A percentile compares a stretch with the other conserved stretches of the same genome.
These are phyloP conservation scores for Actinernus sp. DNA, from an alignment of 92 coral and sea anemone species.

Conservation along the genomic window DNA sequence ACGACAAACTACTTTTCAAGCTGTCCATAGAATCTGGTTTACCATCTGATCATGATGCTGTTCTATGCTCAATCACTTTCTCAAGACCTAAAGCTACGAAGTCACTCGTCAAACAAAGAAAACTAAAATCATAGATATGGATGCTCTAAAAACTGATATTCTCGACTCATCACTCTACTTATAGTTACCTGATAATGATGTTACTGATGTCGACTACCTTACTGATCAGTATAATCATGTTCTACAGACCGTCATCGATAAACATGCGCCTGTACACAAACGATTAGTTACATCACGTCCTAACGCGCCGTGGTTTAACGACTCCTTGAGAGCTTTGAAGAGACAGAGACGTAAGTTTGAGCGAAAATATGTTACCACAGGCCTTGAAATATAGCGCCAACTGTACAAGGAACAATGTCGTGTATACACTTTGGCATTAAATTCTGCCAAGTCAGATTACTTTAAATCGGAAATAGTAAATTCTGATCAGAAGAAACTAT, in stretches of 20 bases:
- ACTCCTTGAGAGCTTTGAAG: conserved; percentile 11
- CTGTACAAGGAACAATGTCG: conserved; percentile 4
- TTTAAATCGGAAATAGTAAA: conserved; percentile 6
- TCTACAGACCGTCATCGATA: neutral
- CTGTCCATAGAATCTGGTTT: conserved; percentile 6
- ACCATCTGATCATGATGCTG: conserved; percentile 20
- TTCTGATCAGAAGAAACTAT: conserved; percentile 11
- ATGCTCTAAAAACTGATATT: conserved; percentile 1
- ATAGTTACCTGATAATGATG: neutral
- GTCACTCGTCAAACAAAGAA: conserved; percentile 3
- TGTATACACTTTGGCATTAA: conserved; percentile 2
- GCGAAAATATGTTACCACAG: conserved; percentile 7
- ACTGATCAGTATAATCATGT: conserved; percentile 2
- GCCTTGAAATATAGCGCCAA: conserved; percentile 21
- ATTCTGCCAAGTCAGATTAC: conserved; percentile 15
- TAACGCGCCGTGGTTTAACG: conserved; percentile 15
- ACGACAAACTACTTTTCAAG: conserved; percentile 11
- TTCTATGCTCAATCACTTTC: conserved; percentile 8
- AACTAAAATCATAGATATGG: conserved; percentile 5
- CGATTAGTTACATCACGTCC: conserved; percentile 4
- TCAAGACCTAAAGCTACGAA: conserved; percentile 22
- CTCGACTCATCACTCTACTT: conserved; percentile 4
- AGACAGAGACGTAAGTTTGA: conserved; percentile 16
- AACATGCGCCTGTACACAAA: conserved; percentile 1
- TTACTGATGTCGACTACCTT: neutral